phyloP scores from a whole-genome alignment of 2,797 vertebrate genomes.

The Lacerta bilineata region DNA sequence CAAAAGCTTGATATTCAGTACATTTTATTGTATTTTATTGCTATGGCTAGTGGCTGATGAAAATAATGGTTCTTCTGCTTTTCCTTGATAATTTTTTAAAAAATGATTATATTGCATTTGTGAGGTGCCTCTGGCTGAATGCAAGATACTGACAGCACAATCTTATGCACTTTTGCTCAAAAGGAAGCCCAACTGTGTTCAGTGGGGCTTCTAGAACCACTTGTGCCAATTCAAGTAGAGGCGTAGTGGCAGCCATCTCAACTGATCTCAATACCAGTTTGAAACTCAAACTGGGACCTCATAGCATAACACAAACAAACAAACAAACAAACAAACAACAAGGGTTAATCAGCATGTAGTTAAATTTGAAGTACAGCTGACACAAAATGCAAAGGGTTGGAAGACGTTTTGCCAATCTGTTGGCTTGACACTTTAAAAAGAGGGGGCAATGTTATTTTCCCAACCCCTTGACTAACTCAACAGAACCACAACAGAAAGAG shows the following conservation, averaged over 20 bases:
- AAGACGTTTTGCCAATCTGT: neutral
- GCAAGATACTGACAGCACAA: neutral
- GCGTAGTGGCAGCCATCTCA: rapidly evolving
- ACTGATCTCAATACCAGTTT: neutral
- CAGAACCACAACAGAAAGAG: conserved; percentile 20
- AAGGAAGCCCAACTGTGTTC: neutral
- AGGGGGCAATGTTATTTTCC: neutral
- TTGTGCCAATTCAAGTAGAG: rapidly evolving
- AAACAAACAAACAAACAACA: too few species aligned
- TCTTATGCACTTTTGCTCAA: neutral
- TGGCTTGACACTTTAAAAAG: neutral
- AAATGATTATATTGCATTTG: neutral
- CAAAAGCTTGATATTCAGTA: neutral
- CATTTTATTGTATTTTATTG: too few species aligned
- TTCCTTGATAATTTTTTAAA: neutral
- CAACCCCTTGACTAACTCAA: rapidly evolving
- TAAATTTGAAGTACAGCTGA: rapidly evolving
- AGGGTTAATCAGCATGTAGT: neutral
- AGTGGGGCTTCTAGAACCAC: neutral
- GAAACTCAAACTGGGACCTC: rapidly evolving
- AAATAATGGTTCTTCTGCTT: neutral
- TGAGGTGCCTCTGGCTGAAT: neutral
- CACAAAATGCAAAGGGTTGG: neutral
- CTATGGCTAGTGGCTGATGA: too few species aligned
- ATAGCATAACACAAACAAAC: neutral